Base-by-base conservation (phyloP, 2,113 vertebrate genomes). In the Acanthisitta chloris region DNA sequence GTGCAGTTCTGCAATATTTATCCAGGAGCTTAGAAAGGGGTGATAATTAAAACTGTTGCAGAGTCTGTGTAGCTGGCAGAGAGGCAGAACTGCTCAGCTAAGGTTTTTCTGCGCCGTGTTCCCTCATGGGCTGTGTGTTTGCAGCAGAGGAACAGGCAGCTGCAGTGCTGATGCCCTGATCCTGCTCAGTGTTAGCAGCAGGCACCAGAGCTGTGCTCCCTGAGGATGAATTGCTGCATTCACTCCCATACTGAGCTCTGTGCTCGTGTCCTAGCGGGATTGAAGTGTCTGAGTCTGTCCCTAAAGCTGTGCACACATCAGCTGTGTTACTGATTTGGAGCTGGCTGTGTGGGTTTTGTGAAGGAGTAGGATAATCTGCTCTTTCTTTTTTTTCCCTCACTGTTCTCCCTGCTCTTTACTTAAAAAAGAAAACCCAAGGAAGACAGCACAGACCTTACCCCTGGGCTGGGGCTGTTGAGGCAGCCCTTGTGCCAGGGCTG, bases 291-390 rank as follows among this genome's bases (percentile, higher is more conserved):
- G 17, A 48, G 62, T 15, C 34, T 57, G 67, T 48, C 55, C 55
- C 76, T 81, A 49, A 74, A 66, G 92, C 85, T 80, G 49, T 66
- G 85, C 15, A 14, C 74, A 26, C 55, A 62, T 70, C 64, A 83
- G 64, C 93, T 91, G 79, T 45, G 64, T 58, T 59, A 29, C 82
- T 81, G 86, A 78, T 67, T 88, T 49, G 90, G 92, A 90, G 72
- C 79, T 59, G 82, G 36, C 12, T 67, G 86, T 86, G 92, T 96
- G 95, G 79, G 86, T 90, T 96, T 95, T 96, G 64, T 95, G 95
- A 89, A 94, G 95, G 95, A 92, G 86, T 52, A 84, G 84, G 69
- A 94, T 89, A 88, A 96, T 88, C 86, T 96, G 82, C 64, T 90
- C 40, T 83, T 66, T 76, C 34, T 45, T 94, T 74, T 93, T 70